Base-by-base conservation (phyloP, 1,140 invertebrate species). In the Triops cancriformis region DNA sequence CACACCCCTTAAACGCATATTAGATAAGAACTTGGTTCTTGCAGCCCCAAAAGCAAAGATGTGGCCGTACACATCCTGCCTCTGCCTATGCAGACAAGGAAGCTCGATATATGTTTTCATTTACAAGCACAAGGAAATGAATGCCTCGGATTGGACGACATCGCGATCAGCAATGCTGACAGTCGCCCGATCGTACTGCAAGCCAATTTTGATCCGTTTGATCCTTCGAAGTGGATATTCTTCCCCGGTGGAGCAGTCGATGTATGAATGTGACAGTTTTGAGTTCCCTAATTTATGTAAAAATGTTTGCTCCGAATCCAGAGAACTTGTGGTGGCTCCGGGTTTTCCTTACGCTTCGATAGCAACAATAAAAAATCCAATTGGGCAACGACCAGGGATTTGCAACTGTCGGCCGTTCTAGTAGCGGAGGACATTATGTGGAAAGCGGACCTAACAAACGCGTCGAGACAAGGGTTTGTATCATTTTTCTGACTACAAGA, bases 111-210 rank as follows among this genome's bases (percentile, higher is more conserved):
- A 11, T 86, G 85, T 80, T 79, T 86, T 64, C 81, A 80, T 28
- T 85, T 84, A 83, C 78, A 75, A 26, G 1, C 74, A 1, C 37
- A 18, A 10, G 74, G 45, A 45, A 45, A 76, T 28, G 82, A 82
- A 4, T 86, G 85, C 78, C 85, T 85, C 84, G 85, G 82, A 9
- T 78, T 86, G 51, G 85, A 86, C 77, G 84, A 86, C 79, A 81
- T 86, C 18, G 72, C 85, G 5, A 81, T 86, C 45, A 82, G 82
- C 18, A 85, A 85, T 79, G 81, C 81, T 74, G 83, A 82, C 12
- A 72, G 84, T 72, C 76, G 81, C n/a, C 85, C 84, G 28, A 75
- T 74, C 6, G 26, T 76, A 23, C 28, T 86, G 7, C 77, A 82
- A 26, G 85, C 85, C n/a, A 80, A 82, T 73, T 85, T 86, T 83